Percentiles rank a stretch among this genome's conserved stretches.
phyloP scores from a whole-genome alignment of 2,888 invertebrate species.

The Eupithecia insigniata region DNA sequence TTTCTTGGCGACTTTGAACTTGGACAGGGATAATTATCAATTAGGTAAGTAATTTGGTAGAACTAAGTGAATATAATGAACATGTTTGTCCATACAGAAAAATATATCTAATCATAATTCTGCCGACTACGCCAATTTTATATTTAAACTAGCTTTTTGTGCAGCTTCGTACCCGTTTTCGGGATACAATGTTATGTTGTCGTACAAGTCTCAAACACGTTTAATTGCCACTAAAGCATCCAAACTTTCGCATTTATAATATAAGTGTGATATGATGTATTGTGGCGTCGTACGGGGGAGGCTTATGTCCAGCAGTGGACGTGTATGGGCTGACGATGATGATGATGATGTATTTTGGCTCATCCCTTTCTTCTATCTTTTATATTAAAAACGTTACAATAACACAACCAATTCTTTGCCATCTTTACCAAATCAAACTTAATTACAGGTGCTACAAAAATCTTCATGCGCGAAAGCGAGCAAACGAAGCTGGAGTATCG shows the following conservation, averaged over 20 bases:
- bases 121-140: not conserved
- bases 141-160: not conserved
- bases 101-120: not conserved
- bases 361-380: not conserved
- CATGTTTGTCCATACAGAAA: too few species aligned
- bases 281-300: too few species aligned
- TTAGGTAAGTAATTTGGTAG: constrained; percentile 80
- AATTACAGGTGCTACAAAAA: constrained; percentile 89
- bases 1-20: constrained; percentile 92
- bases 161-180: too few species aligned
- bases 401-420: not conserved
- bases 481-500: constrained; percentile 96
- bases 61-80: not conserved
- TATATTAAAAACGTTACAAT: not conserved
- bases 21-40: constrained; percentile 96
- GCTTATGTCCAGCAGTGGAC: too few species aligned
- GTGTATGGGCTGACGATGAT: too few species aligned
- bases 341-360: too few species aligned
- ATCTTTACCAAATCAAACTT: not conserved
- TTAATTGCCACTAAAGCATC: not conserved
- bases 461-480: constrained; percentile 97
- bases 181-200: too few species aligned
- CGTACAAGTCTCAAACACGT: too few species aligned
- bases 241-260: not conserved
- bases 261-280: not conserved